Evolutionary conservation across 53 echinoderm and acorn worm species (phyloP), one percentile per base, ranked within the genome.

Genomic region (Echinometra lucunter): DNA sequence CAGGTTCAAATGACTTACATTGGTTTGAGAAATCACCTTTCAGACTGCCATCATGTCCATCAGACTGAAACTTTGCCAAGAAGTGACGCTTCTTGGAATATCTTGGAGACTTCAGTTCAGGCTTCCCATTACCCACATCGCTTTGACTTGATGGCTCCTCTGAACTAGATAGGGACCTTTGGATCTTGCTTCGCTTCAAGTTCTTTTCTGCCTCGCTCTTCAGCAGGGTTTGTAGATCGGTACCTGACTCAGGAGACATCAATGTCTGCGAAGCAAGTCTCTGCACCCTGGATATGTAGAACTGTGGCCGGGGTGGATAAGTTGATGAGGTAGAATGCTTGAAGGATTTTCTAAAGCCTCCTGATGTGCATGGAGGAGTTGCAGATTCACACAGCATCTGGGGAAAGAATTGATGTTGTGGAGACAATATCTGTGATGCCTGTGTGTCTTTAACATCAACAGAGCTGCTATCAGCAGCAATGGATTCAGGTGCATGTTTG

Each of bases 51-150:
- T 28, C 37, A 19, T 10, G n/a, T 85, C 47, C n/a, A 10, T 85
- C 85, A n/a, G 85, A 85, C 13, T 85, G 85, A 37, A 85, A 85
- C 85, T 85, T 85, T 45, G 45, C 53, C n/a, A 85, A 49, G 49
- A 85, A 85, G 49, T 85, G 85, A 18, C 85, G 85, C 30, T 85
- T 85, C 85, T 85, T 85, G 30, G 85, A 85, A 85, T 85, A 85
- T 30, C 21, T 42, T 6, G 85, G 49, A 47, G 85, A 85, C 49
- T 85, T 85, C 30, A 49, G n/a, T 28, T 85, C 45, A 13, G 47
- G 28, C 37, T 85, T 85, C 13, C 85, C 49, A 1, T 40, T 19
- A 85, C 13, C 12, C 15, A 21, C 16, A 16, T 85, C 85, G 13
- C 5, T 28, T 85, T 85, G 85, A 85, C 49, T 85, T 12, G 85